Conservation (phyloP, 1,140 invertebrate species). For the Lutraria rhynchaena region DNA sequence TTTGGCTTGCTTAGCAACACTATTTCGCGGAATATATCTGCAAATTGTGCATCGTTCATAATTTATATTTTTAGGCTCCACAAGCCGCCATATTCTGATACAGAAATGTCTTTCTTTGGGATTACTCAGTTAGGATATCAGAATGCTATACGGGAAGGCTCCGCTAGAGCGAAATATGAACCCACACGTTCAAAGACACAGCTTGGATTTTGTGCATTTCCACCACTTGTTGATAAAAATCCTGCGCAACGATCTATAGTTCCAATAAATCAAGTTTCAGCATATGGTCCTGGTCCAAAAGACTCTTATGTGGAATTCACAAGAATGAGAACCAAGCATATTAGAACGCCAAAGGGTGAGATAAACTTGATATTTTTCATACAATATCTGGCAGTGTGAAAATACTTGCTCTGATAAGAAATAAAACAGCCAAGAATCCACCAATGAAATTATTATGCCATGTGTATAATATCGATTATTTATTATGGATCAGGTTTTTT, state of each 20-base stretch:
- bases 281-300: slow-evolving; percentile 77
- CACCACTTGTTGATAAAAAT: slow-evolving; percentile 72
- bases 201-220: slow-evolving; percentile 74
- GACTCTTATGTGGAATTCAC: slow-evolving; percentile 78
- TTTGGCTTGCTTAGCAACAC: slow-evolving; percentile 50
- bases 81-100: neutral
- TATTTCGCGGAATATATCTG: slow-evolving; percentile 36
- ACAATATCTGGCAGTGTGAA: too few species aligned
- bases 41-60: neutral
- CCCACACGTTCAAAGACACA: slow-evolving; percentile 72
- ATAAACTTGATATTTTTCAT: too few species aligned
- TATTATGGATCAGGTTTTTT: too few species aligned
- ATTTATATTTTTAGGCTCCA: neutral
- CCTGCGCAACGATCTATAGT: slow-evolving; percentile 71
- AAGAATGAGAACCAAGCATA: slow-evolving; percentile 78
- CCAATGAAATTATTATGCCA: too few species aligned
- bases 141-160: slow-evolving; percentile 76
- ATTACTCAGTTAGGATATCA: slow-evolving; percentile 80
- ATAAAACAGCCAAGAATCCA: too few species aligned
- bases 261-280: slow-evolving; percentile 75
- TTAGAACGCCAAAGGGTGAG: slow-evolving; percentile 75
- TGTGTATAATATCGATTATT: too few species aligned
- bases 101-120: slow-evolving; percentile 80
- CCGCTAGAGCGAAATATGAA: slow-evolving; percentile 68
- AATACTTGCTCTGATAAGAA: too few species aligned